A percentile compares a stretch with the other conserved stretches of the same genome.
Conservation (phyloP, 2,888 invertebrate species). For the Cheilosia vernalis region DNA sequence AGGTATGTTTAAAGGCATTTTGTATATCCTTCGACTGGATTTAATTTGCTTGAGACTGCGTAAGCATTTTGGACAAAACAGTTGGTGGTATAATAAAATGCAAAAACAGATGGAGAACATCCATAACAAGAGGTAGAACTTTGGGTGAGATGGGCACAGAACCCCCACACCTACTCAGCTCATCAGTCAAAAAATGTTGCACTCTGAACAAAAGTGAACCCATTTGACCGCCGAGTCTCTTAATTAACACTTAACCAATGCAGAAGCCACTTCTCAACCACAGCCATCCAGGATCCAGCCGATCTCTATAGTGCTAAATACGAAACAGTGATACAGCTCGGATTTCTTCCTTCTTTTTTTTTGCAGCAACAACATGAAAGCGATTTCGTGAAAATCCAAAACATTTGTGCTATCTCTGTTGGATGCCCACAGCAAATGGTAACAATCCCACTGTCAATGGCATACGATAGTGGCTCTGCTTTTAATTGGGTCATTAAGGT, state of each 20-base stretch:
- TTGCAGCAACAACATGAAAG: not conserved
- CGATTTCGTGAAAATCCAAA: constrained; percentile 56
- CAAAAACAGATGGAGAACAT: no score
- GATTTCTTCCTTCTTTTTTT: no score
- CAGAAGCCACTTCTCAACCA: not conserved
- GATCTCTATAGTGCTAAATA: not conserved
- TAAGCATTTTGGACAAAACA: no score
- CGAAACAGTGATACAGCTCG: not conserved
- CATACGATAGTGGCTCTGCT: constrained; percentile 41
- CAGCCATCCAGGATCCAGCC: not conserved
- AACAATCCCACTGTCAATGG: constrained; percentile 49
- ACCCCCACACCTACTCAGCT: no score
- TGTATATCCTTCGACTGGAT: no score
- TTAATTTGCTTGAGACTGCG: no score
- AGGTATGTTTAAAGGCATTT: no score
- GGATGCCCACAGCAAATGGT: constrained; percentile 30
- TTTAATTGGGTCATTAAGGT: constrained; percentile 67
- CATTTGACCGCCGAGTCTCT: not conserved
- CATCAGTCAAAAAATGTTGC: no score
- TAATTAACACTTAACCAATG: constrained; percentile 4
- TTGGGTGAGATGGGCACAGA: no score
- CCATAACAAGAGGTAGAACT: no score
- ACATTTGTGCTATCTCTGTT: constrained; percentile 42
- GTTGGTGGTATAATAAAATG: no score
- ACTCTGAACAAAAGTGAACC: no score